phyloP scores from a whole-genome alignment of 2,888 invertebrate genomes.

The Lasioglossum figueresi region DNA sequence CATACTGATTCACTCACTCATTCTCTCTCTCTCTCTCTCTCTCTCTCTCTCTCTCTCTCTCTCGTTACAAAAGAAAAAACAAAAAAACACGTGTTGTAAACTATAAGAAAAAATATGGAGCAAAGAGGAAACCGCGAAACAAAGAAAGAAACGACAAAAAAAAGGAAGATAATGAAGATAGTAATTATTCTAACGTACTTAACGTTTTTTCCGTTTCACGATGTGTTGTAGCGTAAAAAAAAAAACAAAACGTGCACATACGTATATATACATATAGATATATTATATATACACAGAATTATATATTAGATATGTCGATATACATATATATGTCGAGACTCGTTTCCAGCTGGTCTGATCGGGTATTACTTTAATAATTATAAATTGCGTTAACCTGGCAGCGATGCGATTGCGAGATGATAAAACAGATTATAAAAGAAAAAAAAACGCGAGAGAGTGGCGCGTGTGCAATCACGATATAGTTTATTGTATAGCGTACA shows the following conservation, averaged over 20 bases:
- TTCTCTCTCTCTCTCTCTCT: not conserved
- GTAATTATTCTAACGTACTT: conserved; percentile 66
- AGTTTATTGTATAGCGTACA: conserved; percentile 62
- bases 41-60: conserved; percentile 25
- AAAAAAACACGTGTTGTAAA: conserved; percentile 54
- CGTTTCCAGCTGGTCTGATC: conserved; percentile 82
- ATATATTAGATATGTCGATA: conserved; percentile 69
- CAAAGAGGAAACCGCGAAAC: conserved; percentile 15
- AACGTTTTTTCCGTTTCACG: conserved; percentile 66
- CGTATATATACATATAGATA: conserved; percentile 62
- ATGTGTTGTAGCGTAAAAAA: conserved; percentile 67
- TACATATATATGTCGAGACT: conserved; percentile 73
- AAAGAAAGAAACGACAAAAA: conserved; percentile 21
- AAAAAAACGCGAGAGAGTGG: conserved; percentile 24
- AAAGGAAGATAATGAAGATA: conserved; percentile 34
- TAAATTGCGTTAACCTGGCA: conserved; percentile 68
- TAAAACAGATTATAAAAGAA: conserved; percentile 24
- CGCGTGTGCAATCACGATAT: conserved; percentile 61
- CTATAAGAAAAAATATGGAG: conserved; percentile 35
- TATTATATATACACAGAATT: conserved; percentile 63
- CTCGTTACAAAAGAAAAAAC: conserved; percentile 40
- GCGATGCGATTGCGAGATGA: conserved; percentile 64
- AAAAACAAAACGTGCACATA: conserved; percentile 53
- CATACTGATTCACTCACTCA: not conserved
- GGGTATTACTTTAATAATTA: conserved; percentile 71